Base-by-base conservation (phyloP, 2,888 invertebrate genomes). In the Cephus sareptanus region DNA sequence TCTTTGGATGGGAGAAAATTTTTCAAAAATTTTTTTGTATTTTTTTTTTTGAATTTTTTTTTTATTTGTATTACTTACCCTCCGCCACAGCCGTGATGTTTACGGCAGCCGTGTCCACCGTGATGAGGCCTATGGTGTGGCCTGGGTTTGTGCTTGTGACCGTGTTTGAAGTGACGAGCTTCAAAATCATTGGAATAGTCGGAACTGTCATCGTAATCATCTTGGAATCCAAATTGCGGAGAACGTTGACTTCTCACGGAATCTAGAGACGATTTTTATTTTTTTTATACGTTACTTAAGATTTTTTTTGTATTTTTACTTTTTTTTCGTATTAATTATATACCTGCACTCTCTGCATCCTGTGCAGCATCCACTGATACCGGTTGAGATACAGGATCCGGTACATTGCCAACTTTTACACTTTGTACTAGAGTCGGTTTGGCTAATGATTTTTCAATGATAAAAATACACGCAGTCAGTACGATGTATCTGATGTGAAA, bases 191-290 rank as follows among this genome's bases (percentile, higher is more conserved):
- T 23, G 1, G 11, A 77, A 75, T 13, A 71, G 71, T 85, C 81
- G 34, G 79, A 79, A 71, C 84, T 83, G 81, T 85, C 85, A n/a
- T 79, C 83, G 73, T 81, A 82, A 75, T 78, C 83, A 11, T 75
- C 73, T 3, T 82, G 73, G 56, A 85, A 77, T 56, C 85, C 85
- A 15, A 80, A 84, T 71, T 83, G 81, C 1, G 86, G 85, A 15
- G 86, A 86, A 73, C 86, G 79, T 76, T 83, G 80, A 11, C 78
- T 70, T 68, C 87, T 84, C 9, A 56, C 9, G 56, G 9, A 23
- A 56, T 56, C 56, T 56, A 23, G 15, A 56, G 9, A 56, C 1
- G 23, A 56, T 56, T 56, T 56, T 56, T 56, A 23, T 56, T 56
- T 23, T 23, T 56, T 56, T 56, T 56, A 15, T 2, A 23, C 1